Conservation (phyloP, 2,113 vertebrate species). For the Rattus norvegicus region GRCr8 NC_086024.1:69016501-69017000, state of each 20-base stretch:
- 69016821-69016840: not conserved
- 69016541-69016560: not conserved
- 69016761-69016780: not conserved
- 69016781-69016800: not conserved
- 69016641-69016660: not conserved
- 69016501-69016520: slow-evolving; percentile 15
- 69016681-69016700: not conserved
- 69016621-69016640: not conserved
- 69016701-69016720: not conserved
- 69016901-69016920: not conserved
- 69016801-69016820: not conserved
- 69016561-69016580: not conserved
- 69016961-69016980: not conserved
- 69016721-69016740: not conserved
- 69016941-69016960: slow-evolving; percentile 8
- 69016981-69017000: not conserved
- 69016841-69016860: not conserved
- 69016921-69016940: not conserved
- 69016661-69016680: not conserved
- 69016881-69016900: not conserved
- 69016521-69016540: not conserved
- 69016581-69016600: slow-evolving; percentile 27
- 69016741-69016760: not conserved
- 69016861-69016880: not conserved
- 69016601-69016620: not conserved